These are phyloP conservation scores for Aculops lycopersici DNA, from an alignment of 1,140 invertebrate species.

Conservation along the genomic window DNA sequence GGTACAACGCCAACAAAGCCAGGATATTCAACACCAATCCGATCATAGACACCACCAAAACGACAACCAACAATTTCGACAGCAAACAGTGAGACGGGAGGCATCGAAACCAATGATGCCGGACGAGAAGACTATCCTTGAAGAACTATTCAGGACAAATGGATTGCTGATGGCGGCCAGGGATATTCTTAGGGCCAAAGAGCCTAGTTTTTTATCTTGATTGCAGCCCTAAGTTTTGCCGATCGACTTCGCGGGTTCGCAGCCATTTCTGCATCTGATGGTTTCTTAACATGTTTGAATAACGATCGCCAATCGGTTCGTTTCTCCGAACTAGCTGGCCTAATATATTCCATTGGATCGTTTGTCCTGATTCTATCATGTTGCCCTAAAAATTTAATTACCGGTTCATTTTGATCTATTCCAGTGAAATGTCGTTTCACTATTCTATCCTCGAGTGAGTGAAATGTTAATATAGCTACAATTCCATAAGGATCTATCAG, in stretches of 20 bases:
- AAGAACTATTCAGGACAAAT: too few relatives aligned
- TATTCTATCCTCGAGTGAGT: constrained; percentile 77
- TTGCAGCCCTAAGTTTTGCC: constrained; percentile 54
- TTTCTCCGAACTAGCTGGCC: constrained; percentile 26
- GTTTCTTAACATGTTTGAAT: constrained; percentile 42
- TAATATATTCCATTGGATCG: constrained; percentile 16
- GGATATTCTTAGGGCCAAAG: too few relatives aligned
- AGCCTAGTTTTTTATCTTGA: too few relatives aligned
- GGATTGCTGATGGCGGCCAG: too few relatives aligned
- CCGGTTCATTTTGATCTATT: constrained; percentile 25
- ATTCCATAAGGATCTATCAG: constrained; percentile 19
- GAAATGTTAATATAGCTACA: constrained; percentile 51
- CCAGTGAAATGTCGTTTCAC: constrained; percentile 58
- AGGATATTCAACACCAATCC: too few relatives aligned
- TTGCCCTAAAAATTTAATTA: constrained; percentile 11
- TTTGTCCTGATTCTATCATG: constrained; percentile 12
- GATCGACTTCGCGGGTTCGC: constrained; percentile 49
- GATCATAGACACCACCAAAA: too few relatives aligned
- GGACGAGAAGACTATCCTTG: too few relatives aligned
- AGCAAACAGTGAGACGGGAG: too few relatives aligned
- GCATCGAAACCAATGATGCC: too few relatives aligned
- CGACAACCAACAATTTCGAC: too few relatives aligned
- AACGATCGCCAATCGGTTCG: constrained; percentile 37
- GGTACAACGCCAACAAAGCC: too few relatives aligned
- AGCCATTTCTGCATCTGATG: constrained; percentile 33